Conservation (phyloP, 2,797 vertebrate species). For the Gambelia wislizenii region DNA sequence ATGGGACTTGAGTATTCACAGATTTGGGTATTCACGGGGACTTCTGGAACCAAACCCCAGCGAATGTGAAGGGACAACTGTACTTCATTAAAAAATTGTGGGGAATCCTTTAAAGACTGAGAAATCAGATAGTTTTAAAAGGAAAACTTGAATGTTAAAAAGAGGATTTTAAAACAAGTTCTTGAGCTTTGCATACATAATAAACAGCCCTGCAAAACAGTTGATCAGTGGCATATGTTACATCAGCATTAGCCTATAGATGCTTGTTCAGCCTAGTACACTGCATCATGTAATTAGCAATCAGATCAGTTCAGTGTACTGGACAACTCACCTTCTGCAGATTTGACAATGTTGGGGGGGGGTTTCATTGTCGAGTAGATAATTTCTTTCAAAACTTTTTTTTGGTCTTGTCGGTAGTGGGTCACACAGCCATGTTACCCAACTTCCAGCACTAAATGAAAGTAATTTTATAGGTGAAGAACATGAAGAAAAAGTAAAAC, state of each 20-base stretch:
- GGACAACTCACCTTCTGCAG: not conserved
- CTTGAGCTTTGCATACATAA: not conserved
- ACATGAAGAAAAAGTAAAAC: conserved; percentile 83
- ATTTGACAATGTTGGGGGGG: not conserved
- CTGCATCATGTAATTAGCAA: not conserved
- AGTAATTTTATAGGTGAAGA: conserved; percentile 83
- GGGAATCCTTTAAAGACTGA: not conserved
- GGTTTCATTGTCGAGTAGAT: no score
- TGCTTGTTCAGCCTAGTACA: not conserved
- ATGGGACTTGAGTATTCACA: no score
- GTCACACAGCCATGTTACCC: not conserved
- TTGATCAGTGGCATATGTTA: not conserved
- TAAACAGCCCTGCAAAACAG: not conserved
- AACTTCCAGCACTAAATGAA: conserved; percentile 45
- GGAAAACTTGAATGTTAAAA: not conserved
- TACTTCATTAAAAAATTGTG: not conserved
- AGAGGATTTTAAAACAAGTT: not conserved
- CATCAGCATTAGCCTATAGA: no score
- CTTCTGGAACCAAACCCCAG: no score
- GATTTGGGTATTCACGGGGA: no score
- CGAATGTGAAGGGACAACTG: no score
- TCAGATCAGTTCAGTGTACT: not conserved
- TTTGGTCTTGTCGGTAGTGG: not conserved
- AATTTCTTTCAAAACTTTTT: not conserved
- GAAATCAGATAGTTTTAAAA: conserved; percentile 18